Base-by-base conservation (phyloP, 1,140 invertebrate species). In the roundworm (Caenorhabditis elegans) region DNA sequence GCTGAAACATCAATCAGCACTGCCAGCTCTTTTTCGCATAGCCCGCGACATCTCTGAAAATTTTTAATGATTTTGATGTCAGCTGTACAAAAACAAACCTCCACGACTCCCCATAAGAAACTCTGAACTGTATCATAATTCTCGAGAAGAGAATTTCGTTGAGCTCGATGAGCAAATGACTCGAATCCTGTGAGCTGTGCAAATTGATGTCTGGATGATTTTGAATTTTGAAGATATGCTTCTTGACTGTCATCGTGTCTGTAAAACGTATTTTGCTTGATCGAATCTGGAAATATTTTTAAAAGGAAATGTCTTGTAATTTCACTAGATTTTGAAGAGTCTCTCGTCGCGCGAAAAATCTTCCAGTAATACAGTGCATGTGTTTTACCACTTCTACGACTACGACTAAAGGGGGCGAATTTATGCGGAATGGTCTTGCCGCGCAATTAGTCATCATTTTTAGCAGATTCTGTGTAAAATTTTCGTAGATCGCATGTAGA, bases 131-230 rank as follows among this genome's bases (percentile, higher is more conserved):
- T 76, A 24, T 90, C 87, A 49, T 88, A 89, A 19, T 76, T 82
- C 47, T 83, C 78, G 4, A 89, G 76, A 10, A 90, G 55, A 11
- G 87, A 83, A 51, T 89, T 78, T 22, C 76, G 36, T 80, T 90
- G 89, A 10, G 89, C 87, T 6, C 88, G 65, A 55, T 89, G 85
- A 13, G 88, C 89, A 60, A 82, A 89, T 11, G 86, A 83, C 65
- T 87, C 84, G 75, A 86, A 90, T 19, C 88, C 88, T 24, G 89
- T 89, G 6, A 89, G 48, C 24, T 82, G 48, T 3, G 88, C 88
- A 0, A 89, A 77, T 39, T 83, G 15, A 80, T 90, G 82, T 10
- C 88, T 49, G 26, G 46, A 65, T 11, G 22, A n/a, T 3, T 90
- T 53, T 22, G 90, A 48, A 11, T 78, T 36, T 39, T 76, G 36